These are phyloP conservation scores for Chiroxiphia lanceolata DNA, from an alignment of 2,797 vertebrate genomes.

Conservation along the genomic window DNA sequence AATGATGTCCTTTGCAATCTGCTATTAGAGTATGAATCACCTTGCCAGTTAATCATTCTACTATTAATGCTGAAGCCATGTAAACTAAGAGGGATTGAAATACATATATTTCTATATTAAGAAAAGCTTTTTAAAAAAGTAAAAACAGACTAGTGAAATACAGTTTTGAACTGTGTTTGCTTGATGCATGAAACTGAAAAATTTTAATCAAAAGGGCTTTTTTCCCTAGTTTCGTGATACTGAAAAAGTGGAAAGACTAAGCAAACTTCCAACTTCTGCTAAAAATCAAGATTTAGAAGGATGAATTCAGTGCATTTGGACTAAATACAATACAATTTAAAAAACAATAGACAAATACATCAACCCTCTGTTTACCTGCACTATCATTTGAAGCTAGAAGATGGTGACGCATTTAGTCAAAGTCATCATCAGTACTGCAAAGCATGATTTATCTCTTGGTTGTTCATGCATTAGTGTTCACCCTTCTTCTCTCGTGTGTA, in stretches of 20 bases:
- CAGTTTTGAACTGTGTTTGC: neutral
- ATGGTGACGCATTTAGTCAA: constrained; percentile 40
- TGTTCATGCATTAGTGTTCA: neutral
- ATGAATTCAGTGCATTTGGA: neutral
- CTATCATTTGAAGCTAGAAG: constrained; percentile 52
- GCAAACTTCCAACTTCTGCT: neutral
- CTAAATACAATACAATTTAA: constrained; percentile 27
- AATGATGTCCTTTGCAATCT: constrained; percentile 72
- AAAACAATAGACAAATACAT: constrained; percentile 51
- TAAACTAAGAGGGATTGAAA: constrained; percentile 65
- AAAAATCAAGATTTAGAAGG: neutral
- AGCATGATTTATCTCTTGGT: constrained; percentile 51
- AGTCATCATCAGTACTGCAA: constrained; percentile 44
- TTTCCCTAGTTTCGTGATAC: neutral
- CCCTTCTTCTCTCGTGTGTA: constrained; percentile 12
- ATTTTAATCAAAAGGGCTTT: neutral
- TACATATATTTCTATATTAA: constrained; percentile 28
- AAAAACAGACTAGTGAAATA: neutral
- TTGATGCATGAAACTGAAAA: neutral
- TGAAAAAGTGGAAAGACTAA: neutral
- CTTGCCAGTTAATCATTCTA: constrained; percentile 74
- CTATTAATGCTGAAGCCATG: constrained; percentile 68
- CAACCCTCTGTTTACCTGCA: constrained; percentile 47
- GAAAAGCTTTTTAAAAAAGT: constrained; percentile 57
- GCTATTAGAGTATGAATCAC: constrained; percentile 65